phyloP scores from a whole-genome alignment of 2,113 vertebrate species.

The Puffinus mauretanicus region DNA sequence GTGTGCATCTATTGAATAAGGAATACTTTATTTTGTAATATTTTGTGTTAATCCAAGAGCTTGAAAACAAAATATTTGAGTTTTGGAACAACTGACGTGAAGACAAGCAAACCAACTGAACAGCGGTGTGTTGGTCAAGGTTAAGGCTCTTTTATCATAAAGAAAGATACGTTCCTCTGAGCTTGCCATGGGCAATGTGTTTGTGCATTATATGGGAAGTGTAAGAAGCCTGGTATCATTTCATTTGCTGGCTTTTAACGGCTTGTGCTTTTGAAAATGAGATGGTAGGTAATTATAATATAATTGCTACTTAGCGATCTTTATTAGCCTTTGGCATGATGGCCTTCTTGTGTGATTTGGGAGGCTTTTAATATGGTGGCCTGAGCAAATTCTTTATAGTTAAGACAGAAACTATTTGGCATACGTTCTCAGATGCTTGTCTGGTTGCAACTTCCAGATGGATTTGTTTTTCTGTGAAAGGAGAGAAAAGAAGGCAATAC shows the following conservation, averaged over 20 bases:
- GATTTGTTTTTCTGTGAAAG: not conserved
- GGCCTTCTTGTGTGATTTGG: not conserved
- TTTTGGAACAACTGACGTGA: not conserved
- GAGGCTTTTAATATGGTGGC: not conserved
- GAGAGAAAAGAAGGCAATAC: not conserved
- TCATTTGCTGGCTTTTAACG: constrained; percentile 51
- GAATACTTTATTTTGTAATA: not conserved
- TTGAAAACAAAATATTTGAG: not conserved
- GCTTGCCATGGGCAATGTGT: constrained; percentile 36
- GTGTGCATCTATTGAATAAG: not conserved
- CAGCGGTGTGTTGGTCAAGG: not conserved
- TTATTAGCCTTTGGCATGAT: constrained; percentile 46
- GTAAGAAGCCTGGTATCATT: not conserved
- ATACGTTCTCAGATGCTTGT: not conserved
- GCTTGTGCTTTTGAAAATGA: constrained; percentile 40
- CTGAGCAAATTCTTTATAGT: not conserved
- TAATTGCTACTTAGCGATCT: constrained; percentile 46
- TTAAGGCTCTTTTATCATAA: constrained; percentile 22
- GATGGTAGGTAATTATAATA: constrained; percentile 43
- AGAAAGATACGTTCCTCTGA: constrained; percentile 27
- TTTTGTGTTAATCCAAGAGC: not conserved
- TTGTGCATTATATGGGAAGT: constrained; percentile 40
- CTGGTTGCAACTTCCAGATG: not conserved
- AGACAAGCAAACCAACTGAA: not conserved
- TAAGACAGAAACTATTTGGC: not conserved